phyloP scores from a whole-genome alignment of 2,888 invertebrate genomes.

The Phragmatobia fuliginosa region DNA sequence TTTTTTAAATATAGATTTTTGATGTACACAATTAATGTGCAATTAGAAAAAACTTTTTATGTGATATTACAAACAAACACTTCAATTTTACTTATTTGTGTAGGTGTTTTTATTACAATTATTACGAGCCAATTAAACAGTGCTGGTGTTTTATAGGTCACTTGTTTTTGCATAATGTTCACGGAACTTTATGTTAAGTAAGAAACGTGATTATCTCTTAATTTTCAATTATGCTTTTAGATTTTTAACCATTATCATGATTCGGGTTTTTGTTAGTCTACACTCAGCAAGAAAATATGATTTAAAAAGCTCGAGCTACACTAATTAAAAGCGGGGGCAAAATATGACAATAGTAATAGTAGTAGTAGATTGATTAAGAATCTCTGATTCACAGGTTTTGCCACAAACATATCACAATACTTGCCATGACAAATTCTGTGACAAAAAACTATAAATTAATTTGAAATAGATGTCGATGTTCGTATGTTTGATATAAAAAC shows the following conservation, averaged over 20 bases:
- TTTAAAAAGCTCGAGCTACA: not conserved
- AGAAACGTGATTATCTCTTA: conserved; percentile 25
- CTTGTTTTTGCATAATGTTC: conserved; percentile 18
- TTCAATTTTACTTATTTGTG: too few species aligned
- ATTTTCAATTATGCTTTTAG: conserved; percentile 14
- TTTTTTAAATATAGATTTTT: too few species aligned
- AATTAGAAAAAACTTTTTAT: too few species aligned
- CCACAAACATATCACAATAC: not conserved
- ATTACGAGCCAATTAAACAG: conserved; percentile 19
- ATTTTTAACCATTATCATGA: not conserved
- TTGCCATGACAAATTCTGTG: not conserved
- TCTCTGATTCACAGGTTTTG: too few species aligned
- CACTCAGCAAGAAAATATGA: not conserved
- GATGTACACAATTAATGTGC: too few species aligned
- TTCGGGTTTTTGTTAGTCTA: not conserved
- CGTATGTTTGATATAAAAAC: conserved; percentile 32
- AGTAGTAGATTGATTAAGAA: too few species aligned
- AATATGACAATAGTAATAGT: too few species aligned
- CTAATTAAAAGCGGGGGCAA: too few species aligned
- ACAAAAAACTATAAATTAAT: not conserved
- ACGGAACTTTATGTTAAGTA: conserved; percentile 33
- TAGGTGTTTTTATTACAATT: too few species aligned
- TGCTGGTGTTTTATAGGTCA: conserved; percentile 6
- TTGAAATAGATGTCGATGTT: not conserved
- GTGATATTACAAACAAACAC: too few species aligned